phyloP scores from a whole-genome alignment of 2,888 invertebrate species.

The Apodemia hepburni region DNA sequence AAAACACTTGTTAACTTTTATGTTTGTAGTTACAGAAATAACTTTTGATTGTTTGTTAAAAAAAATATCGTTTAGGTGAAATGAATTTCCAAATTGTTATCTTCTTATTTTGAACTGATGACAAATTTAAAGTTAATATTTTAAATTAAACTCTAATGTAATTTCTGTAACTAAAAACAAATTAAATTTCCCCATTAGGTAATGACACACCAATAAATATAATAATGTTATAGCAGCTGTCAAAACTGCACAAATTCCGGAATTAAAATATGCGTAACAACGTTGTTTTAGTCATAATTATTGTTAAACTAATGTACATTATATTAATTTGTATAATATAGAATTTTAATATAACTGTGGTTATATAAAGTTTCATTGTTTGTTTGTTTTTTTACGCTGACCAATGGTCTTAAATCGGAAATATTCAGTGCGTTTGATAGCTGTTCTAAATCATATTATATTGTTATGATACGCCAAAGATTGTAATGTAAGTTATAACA shows the following conservation, averaged over 20 bases:
- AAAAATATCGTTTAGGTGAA: neutral
- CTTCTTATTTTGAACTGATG: too few relatives aligned
- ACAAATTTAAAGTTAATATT: too few relatives aligned
- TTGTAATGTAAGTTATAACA: conserved; percentile 65
- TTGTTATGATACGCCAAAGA: conserved; percentile 76
- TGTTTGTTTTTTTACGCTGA: neutral
- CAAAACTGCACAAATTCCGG: conserved; percentile 29
- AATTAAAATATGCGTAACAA: conserved; percentile 17
- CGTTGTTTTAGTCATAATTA: conserved; percentile 19
- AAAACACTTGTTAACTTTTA: conserved; percentile 3
- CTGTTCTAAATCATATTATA: conserved; percentile 52
- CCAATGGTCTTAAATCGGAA: neutral
- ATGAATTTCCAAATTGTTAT: too few relatives aligned
- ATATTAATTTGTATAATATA: conserved; percentile 9
- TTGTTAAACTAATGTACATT: conserved; percentile 11
- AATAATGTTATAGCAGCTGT: conserved; percentile 30
- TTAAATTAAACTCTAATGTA: neutral
- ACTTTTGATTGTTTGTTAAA: neutral
- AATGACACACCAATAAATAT: conserved; percentile 18
- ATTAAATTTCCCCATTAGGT: conserved; percentile 13
- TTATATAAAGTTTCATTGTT: conserved; percentile 8
- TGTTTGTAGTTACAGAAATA: conserved; percentile 2
- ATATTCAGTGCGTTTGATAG: conserved; percentile 48
- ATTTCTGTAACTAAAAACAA: conserved; percentile 1
- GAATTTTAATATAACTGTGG: conserved; percentile 9